Evolutionary conservation across 2,888 invertebrate species (phyloP).

Genomic region (Sialis lutaria): DNA sequence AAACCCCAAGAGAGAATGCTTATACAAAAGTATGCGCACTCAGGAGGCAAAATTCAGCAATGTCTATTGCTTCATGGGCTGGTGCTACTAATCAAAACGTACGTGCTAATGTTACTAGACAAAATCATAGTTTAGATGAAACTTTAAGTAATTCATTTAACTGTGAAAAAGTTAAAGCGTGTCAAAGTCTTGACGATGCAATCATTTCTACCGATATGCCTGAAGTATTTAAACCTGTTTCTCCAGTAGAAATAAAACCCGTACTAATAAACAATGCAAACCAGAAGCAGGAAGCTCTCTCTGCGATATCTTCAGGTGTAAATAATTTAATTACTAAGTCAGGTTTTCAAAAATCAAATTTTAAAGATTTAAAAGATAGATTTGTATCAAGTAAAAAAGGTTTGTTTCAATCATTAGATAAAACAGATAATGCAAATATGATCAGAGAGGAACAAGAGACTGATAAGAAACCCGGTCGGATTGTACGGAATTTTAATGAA

Average conservation of each 20-base stretch:
- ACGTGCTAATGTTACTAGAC: slow-evolving; percentile 26
- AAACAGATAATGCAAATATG: slow-evolving; percentile 27
- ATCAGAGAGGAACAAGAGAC: slow-evolving; percentile 24
- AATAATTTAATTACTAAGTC: slow-evolving; percentile 22
- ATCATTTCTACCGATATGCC: slow-evolving; percentile 12
- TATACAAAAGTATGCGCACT: slow-evolving; percentile 84
- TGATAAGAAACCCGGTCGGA: slow-evolving; percentile 26
- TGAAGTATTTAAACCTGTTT: slow-evolving; percentile 18
- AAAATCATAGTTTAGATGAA: slow-evolving; percentile 64
- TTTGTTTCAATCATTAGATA: slow-evolving; percentile 41
- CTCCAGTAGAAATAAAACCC: slow-evolving; percentile 24
- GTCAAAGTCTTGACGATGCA: slow-evolving; percentile 48
- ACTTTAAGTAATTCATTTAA: slow-evolving; percentile 31
- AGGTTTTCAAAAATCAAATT: slow-evolving; percentile 28
- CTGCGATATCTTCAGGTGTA: slow-evolving; percentile 24
- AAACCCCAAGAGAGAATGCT: slow-evolving; percentile 65
- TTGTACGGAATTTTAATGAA: slow-evolving; percentile 69
- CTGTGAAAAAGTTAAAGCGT: slow-evolving; percentile 37
- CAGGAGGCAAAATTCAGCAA: slow-evolving; percentile 66
- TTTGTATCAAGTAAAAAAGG: slow-evolving; percentile 29
- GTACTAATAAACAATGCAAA: slow-evolving; percentile 14
- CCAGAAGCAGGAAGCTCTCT: slow-evolving; percentile 12
- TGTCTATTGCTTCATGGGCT: slow-evolving; percentile 45
- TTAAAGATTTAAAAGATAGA: slow-evolving; percentile 36
- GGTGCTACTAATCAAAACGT: slow-evolving; percentile 15